These are phyloP conservation scores for Cepaea hortensis DNA, from an alignment of 2,888 invertebrate species.

Conservation along the genomic window DNA sequence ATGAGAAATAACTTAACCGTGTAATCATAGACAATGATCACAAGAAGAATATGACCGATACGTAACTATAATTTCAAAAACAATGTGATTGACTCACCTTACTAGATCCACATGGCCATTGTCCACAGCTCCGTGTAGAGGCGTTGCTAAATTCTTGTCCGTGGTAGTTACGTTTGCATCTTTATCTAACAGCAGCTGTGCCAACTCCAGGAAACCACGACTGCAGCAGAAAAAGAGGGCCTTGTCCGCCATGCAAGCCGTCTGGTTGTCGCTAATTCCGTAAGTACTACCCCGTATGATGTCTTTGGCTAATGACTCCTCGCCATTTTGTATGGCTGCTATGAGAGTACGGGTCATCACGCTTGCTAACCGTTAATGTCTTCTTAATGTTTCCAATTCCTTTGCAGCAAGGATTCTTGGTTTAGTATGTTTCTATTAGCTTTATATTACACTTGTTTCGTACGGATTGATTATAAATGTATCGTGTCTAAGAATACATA, in stretches of 20 bases:
- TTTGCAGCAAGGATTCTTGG: too few species aligned
- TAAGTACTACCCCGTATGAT: constrained; percentile 15
- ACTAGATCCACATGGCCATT: constrained; percentile 37
- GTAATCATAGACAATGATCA: too few species aligned
- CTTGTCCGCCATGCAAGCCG: background rate
- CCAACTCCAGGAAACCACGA: constrained; percentile 32
- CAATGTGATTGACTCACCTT: constrained; percentile 4
- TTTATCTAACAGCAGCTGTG: constrained; percentile 29
- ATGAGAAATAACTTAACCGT: too few species aligned
- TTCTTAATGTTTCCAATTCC: too few species aligned
- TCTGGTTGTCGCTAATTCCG: constrained; percentile 4
- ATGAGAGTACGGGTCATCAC: constrained; percentile 39
- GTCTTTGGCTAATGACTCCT: constrained; percentile 21
- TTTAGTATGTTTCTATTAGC: too few species aligned
- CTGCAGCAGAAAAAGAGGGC: constrained; percentile 44
- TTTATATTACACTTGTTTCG: too few species aligned
- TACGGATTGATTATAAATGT: too few species aligned
- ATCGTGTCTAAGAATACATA: too few species aligned
- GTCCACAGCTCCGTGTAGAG: constrained; percentile 42
- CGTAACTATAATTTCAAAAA: background rate
- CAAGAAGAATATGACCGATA: background rate
- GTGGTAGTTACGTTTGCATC: background rate
- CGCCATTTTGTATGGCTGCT: constrained; percentile 26
- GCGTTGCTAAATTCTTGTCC: constrained; percentile 39
- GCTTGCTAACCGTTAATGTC: background rate